Conservation (phyloP, 2,797 vertebrate species). For the Craterocephalus amniculus region DNA sequence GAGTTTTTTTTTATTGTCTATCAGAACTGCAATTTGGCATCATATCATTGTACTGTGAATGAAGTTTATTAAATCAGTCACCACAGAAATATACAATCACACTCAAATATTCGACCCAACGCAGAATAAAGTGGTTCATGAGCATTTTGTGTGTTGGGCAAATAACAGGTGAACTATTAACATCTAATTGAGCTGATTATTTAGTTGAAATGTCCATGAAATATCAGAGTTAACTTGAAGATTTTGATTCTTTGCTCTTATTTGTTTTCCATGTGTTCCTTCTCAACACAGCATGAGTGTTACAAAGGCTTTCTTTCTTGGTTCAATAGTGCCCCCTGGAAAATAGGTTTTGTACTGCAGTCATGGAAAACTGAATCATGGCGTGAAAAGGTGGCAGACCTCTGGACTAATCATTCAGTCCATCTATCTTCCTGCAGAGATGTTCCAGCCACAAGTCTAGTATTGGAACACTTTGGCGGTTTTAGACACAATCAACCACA, state of each 20-base stretch:
- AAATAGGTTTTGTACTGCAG: slow-evolving; percentile 59
- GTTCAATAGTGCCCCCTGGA: slow-evolving; percentile 87
- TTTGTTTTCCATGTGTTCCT: slow-evolving; percentile 43
- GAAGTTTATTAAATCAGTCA: slow-evolving; percentile 10
- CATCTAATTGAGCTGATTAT: slow-evolving; percentile 30
- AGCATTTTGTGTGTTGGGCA: slow-evolving; percentile 14
- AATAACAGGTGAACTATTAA: slow-evolving; percentile 9
- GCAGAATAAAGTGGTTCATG: slow-evolving; percentile 1
- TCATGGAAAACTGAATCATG: slow-evolving; percentile 11
- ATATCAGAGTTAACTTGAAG: slow-evolving; percentile 30
- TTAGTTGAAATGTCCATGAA: slow-evolving; percentile 17
- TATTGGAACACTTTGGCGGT: not conserved
- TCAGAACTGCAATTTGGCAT: slow-evolving; percentile 2
- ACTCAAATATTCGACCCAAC: not conserved
- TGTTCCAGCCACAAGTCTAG: slow-evolving; percentile 8
- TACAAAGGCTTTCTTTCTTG: slow-evolving; percentile 53
- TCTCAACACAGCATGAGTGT: slow-evolving; percentile 42
- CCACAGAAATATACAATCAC: not conserved
- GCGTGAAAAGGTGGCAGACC: slow-evolving; percentile 59
- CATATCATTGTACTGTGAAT: not conserved
- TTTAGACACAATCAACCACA: slow-evolving; percentile 6
- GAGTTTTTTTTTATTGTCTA: not conserved
- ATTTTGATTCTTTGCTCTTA: slow-evolving; percentile 51
- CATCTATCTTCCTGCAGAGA: slow-evolving; percentile 29
- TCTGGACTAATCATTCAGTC: slow-evolving; percentile 42